A percentile compares a stretch with the other conserved stretches of the same genome.
phyloP scores from a whole-genome alignment of 1,140 invertebrate genomes.

The Vanessa atalanta region DNA sequence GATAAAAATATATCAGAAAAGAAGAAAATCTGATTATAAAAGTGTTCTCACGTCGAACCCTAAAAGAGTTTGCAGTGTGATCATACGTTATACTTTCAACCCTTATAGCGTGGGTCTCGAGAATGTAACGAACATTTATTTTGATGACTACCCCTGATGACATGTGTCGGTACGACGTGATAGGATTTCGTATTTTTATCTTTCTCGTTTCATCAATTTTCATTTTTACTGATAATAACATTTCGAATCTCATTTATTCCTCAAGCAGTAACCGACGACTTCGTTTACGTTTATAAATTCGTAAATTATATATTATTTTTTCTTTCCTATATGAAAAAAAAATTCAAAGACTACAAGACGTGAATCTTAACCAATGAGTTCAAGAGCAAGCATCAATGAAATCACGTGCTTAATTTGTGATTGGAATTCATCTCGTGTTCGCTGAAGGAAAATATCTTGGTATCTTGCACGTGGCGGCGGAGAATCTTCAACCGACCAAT shows the following conservation, averaged over 20 bases:
- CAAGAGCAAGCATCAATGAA: too few species aligned
- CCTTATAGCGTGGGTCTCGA: slow-evolving; percentile 25
- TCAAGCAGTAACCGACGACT: background rate
- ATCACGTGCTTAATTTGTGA: too few species aligned
- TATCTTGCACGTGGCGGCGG: too few species aligned
- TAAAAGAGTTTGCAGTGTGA: background rate
- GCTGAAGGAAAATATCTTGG: too few species aligned
- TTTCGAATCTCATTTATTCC: background rate
- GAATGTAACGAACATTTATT: slow-evolving; percentile 34
- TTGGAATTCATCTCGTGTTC: too few species aligned
- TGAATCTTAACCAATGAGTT: background rate
- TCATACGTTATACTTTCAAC: slow-evolving; percentile 28
- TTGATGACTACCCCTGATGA: slow-evolving; percentile 18
- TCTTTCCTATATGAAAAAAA: background rate
- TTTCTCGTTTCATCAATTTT: background rate
- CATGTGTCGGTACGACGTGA: background rate
- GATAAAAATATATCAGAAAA: too few species aligned
- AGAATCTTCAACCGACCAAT: too few species aligned
- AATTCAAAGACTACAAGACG: background rate
- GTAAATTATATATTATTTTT: background rate
- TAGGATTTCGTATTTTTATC: slow-evolving; percentile 6
- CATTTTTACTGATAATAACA: slow-evolving; percentile 1
- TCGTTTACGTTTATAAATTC: background rate
- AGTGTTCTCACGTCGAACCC: too few species aligned
- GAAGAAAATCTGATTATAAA: background rate